A percentile compares a stretch with the other conserved stretches of the same genome.
phyloP scores from a whole-genome alignment of 2,797 vertebrate species.

The Cossypha polioptera region DNA sequence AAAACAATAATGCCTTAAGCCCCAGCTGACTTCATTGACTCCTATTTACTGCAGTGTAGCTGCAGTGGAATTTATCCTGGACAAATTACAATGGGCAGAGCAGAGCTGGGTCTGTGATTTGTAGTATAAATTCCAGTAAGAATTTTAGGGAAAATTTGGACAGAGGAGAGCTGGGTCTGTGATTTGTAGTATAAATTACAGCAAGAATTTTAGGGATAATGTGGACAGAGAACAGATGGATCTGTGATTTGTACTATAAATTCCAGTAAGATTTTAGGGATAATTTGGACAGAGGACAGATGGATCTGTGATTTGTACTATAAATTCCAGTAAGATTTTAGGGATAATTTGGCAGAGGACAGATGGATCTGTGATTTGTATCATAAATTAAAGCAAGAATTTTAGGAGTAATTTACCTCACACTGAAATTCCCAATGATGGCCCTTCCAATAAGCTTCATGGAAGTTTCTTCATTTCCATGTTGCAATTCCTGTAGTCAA shows the following conservation, averaged over 20 bases:
- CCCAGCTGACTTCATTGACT: not conserved
- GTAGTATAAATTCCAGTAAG: not conserved
- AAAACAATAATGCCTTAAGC: not conserved
- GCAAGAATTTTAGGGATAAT: not conserved
- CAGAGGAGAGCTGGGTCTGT: not conserved
- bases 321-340: not conserved
- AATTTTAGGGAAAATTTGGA: not conserved
- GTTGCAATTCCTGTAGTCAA: not conserved
- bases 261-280: not conserved
- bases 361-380: not conserved
- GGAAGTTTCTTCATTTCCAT: not conserved
- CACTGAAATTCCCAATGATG: not conserved
- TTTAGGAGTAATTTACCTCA: not conserved
- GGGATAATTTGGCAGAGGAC: not conserved
- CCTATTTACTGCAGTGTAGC: not conserved
- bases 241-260: not conserved
- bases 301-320: not conserved
- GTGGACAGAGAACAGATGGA: fast-evolving
- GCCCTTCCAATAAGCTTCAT: not conserved
- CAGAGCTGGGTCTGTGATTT: not conserved
- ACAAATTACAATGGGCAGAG: not conserved
- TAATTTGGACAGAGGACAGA: not conserved
- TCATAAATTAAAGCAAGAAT: not conserved
- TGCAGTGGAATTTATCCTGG: not conserved
- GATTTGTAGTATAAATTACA: not conserved